Percentiles rank a stretch among this genome's conserved stretches.
Conservation (phyloP, 2,113 vertebrate genomes). For the Nothoprocta pentlandii region DNA sequence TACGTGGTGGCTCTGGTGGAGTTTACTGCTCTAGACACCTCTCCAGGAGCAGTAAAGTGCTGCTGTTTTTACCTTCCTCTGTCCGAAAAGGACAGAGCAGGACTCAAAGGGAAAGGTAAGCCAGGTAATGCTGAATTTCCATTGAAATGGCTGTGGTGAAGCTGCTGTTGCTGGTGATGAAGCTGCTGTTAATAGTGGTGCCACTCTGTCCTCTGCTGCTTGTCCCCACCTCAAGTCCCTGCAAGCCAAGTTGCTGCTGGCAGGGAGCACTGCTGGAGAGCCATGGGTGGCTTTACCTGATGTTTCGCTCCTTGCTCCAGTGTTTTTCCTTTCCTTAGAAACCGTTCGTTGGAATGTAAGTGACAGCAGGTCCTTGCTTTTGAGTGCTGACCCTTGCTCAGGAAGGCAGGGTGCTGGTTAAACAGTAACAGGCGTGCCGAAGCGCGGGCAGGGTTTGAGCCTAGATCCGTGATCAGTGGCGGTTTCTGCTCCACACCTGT, state of each 20-base stretch:
- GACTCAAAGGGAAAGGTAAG: neutral
- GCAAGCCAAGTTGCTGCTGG: neutral
- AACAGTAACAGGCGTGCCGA: neutral
- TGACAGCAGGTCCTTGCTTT: neutral
- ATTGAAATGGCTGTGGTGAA: neutral
- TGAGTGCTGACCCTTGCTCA: neutral
- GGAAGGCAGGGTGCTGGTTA: neutral
- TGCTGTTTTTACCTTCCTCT: neutral
- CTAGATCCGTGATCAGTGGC: neutral
- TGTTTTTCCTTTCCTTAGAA: neutral
- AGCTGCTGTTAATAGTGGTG: neutral
- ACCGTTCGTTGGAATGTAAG: neutral
- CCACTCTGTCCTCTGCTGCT: neutral
- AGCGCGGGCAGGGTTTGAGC: accelerated
- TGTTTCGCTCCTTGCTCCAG: neutral
- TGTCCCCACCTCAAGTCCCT: neutral
- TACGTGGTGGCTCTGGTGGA: neutral
- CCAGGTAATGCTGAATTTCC: neutral
- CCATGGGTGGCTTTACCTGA: neutral
- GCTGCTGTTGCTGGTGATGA: neutral
- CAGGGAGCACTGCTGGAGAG: neutral
- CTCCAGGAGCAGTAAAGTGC: accelerated
- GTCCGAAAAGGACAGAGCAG: neutral
- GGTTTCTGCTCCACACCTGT: neutral
- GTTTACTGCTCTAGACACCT: neutral